phyloP scores from a whole-genome alignment of 2,888 invertebrate genomes.

The Anorthoa munda region DNA sequence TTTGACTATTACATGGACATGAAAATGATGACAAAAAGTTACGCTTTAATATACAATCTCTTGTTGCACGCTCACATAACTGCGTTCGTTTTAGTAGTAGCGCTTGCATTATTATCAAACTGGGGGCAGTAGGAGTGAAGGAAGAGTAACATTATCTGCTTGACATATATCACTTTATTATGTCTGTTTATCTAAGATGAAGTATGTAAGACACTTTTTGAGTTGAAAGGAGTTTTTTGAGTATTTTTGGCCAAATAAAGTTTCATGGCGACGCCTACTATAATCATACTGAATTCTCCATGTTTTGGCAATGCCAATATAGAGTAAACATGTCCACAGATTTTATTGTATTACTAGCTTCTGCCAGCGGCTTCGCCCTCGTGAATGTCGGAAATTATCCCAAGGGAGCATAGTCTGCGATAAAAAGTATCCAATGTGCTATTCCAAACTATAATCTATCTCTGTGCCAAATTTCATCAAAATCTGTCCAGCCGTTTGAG shows the following conservation, averaged over 20 bases:
- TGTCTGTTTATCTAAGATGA: not conserved
- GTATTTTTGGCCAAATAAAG: not conserved
- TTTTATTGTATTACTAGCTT: no score
- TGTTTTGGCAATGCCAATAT: not conserved
- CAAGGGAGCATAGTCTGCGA: no score
- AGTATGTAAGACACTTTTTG: no score
- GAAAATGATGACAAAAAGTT: no score
- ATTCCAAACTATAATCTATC: no score
- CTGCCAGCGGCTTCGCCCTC: no score
- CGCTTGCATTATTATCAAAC: conserved; percentile 31
- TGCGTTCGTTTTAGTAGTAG: not conserved
- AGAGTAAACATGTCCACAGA: no score
- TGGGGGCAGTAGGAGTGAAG: conserved; percentile 1
- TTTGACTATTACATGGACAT: no score
- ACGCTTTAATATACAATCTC: not conserved
- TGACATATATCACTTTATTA: conserved; percentile 28
- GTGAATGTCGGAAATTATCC: no score
- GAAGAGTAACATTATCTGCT: conserved; percentile 19
- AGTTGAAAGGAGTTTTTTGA: not conserved
- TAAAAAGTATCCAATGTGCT: no score
- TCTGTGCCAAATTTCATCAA: no score
- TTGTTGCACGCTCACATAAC: conserved; percentile 27
- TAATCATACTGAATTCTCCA: not conserved
- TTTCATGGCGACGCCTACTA: not conserved
- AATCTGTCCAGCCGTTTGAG: no score